These are phyloP conservation scores for Tokudaia tokunoshimensis DNA, from an alignment of 2,797 vertebrate species.

Conservation along the genomic window DNA sequence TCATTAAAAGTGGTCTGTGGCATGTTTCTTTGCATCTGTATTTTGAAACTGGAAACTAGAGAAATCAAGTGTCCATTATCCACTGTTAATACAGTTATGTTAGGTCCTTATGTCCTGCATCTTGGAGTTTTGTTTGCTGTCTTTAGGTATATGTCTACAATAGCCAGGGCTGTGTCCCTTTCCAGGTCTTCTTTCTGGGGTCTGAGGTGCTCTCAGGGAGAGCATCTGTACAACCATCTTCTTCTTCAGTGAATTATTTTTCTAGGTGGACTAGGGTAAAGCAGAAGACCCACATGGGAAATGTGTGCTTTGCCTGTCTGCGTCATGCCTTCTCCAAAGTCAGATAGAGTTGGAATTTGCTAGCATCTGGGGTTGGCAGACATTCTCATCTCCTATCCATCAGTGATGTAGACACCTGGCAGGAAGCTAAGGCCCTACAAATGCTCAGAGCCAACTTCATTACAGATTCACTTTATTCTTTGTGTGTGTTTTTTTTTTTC, in stretches of 20 bases:
- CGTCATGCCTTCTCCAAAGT: background rate
- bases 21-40: background rate
- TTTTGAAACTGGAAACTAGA: constrained; percentile 7
- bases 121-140: constrained; percentile 14
- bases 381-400: background rate
- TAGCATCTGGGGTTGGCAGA: constrained; percentile 12
- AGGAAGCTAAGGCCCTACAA: constrained; percentile 20
- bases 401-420: background rate
- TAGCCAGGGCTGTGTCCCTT: background rate
- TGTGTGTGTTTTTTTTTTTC: background rate
- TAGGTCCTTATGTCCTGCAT: background rate
- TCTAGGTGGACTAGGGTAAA: background rate
- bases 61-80: background rate
- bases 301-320: background rate
- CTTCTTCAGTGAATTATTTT: constrained; percentile 11
- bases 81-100: background rate
- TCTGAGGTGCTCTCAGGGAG: background rate
- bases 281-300: background rate
- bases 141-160: background rate
- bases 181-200: background rate
- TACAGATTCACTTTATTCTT: background rate
- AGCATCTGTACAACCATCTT: background rate
- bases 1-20: background rate
- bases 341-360: constrained; percentile 8
- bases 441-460: background rate